Evolutionary conservation across 2,797 vertebrate genomes (phyloP).

Genomic region (Okamejei kenojei): DNA sequence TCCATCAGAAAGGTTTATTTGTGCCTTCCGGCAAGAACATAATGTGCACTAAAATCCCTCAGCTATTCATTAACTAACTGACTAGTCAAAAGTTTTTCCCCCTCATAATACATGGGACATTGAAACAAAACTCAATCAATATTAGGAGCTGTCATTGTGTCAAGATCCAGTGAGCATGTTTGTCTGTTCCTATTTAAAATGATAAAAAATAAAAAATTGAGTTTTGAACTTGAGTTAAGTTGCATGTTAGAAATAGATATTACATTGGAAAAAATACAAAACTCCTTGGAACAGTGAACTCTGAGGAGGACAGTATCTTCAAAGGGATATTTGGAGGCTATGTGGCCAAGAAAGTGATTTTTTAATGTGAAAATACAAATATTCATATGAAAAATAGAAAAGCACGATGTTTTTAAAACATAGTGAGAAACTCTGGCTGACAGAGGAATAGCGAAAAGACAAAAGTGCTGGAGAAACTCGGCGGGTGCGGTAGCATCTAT

Average conservation of each 20-base stretch:
- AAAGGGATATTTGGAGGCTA: too few species aligned
- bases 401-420: too few species aligned
- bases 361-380: too few species aligned
- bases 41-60: background rate
- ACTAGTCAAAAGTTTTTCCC: background rate
- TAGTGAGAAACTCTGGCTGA: too few species aligned
- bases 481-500: too few species aligned
- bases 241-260: background rate
- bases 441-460: too few species aligned
- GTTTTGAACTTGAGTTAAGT: background rate
- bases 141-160: background rate
- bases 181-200: background rate
- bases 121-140: background rate
- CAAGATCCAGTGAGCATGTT: background rate
- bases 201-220: background rate
- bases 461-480: too few species aligned
- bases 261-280: background rate
- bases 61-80: background rate
- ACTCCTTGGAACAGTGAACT: too few species aligned
- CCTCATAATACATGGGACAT: background rate
- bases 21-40: background rate
- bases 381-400: too few species aligned
- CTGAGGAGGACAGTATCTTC: too few species aligned
- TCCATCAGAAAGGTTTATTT: background rate
- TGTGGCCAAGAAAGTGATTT: too few species aligned